Evolutionary conservation across 2,888 invertebrate species (phyloP), one percentile per base, ranked within the genome.

Genomic region (Caenorhabditis afra): DNA sequence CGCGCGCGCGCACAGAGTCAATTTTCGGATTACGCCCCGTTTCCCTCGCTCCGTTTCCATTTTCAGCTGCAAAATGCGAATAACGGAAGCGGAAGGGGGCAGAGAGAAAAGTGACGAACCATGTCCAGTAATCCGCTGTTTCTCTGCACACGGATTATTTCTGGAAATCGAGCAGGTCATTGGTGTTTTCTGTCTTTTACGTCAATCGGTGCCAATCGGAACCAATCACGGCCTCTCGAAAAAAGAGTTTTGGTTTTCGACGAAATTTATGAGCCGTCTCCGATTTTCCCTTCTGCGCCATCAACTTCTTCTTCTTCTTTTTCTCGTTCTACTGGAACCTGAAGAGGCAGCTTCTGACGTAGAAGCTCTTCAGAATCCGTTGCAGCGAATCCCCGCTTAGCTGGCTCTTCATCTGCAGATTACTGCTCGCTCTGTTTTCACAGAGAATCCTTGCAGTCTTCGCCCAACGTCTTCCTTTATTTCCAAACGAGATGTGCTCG

Each of bases 241-340:
- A 29, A 29, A 29, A 29, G 7, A 29, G 29, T 29, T 29, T 29
- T 29, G 57, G 29, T 62, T 70, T 55, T 53, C 37, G 44, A 14
- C 11, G 37, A 59, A 70, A 44, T 47, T 39, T 62, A 70, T 55
- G 70, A 62, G 70, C 62, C 70, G 37, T 70, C 62, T 70, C 47
- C 50, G 35, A n/a, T n/a, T n/a, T n/a, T 53, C 29, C 4, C 16
- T 68, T 61, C 68, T 59, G 47, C 47, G n/a, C 55, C 41, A 71
- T 64, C 55, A 55, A 57, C 29, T 29, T 62, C 7, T 7, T 29
- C 29, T n/a, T n/a, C n/a, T n/a, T n/a, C n/a, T n/a, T n/a, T n/a
- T n/a, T n/a, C n/a, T n/a, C n/a, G n/a, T n/a, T n/a, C n/a, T n/a
- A 7, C 55, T 47, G 39, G 39, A 67, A 37, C 35, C 35, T 70